Base-by-base conservation (phyloP, 2,113 vertebrate genomes). In the Leuciscus idus region DNA sequence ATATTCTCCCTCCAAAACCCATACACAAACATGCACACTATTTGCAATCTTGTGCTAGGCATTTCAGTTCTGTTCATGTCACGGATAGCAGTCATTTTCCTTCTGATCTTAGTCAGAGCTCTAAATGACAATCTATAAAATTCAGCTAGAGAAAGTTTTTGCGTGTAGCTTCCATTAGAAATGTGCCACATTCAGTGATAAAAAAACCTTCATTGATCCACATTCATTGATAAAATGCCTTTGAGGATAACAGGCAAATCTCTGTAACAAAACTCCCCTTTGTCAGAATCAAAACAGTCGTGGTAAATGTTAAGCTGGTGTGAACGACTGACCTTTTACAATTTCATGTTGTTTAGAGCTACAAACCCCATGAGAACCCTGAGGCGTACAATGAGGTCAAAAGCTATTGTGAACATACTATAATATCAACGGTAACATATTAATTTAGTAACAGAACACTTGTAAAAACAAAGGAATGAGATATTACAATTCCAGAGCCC, bases 11-110 rank as follows among this genome's bases (percentile, higher is more conserved):
- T 48, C 15, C 66, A 36, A 70, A 36, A 70, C 28, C 26, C 30
- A 64, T 73, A 10, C 11, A 81, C 39, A 64, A 66, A 52, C 43
- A 68, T 30, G 23, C 46, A 48, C 57, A 43, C 81, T 87, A 89
- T 89, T 83, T 87, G 87, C 83, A 89, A 64, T 83, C 73, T 73
- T 89, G 73, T 85, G 85, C 88, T 74, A 78, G 79, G 75, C 36
- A 59, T 75, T 48, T 28, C 61, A 79, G 48, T 66, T 57, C 52
- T 57, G 66, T 28, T 15, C 3, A 33, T 15, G 66, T 48, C 3
- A 48, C 61, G 43, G 46, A 70, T 39, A 83, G 30, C 39, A 59
- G 55, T 68, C 13, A 36, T 30, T 23, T 74, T 73, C 59, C 46
- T 52, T 62, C 23, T 62, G 4, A 81, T 46, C 30, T 28, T 28